Evolutionary conservation across 2,888 invertebrate species (phyloP).

Genomic region (Andrena haemorrhoa): DNA sequence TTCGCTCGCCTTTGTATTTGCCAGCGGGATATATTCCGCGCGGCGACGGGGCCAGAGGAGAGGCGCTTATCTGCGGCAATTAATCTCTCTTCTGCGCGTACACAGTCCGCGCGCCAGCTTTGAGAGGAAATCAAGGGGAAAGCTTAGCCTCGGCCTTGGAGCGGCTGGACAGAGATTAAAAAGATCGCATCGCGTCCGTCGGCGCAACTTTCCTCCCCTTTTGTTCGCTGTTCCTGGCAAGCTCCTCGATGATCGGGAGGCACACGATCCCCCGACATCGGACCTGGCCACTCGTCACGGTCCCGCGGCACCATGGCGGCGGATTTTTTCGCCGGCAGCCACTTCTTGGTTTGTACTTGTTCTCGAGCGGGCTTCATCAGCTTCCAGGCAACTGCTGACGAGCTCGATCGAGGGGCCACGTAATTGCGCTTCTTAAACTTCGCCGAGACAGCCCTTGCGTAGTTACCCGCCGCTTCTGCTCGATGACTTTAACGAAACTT

Average conservation of each 20-base stretch:
- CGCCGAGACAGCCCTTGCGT: conserved; percentile 9
- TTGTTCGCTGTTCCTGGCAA: conserved; percentile 19
- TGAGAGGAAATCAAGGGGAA: conserved; percentile 16
- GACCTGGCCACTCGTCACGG: background rate
- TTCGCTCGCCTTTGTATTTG: conserved; percentile 21
- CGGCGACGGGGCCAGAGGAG: background rate
- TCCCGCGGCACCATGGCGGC: background rate
- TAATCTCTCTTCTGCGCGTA: conserved; percentile 47
- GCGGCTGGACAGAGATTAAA: conserved; percentile 43
- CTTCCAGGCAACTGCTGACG: background rate
- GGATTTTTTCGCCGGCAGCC: conserved; percentile 19
- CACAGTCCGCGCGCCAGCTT: conserved; percentile 13
- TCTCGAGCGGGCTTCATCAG: conserved; percentile 16
- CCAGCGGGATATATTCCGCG: conserved; percentile 27
- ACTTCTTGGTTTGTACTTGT: conserved; percentile 15
- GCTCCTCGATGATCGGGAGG: conserved; percentile 23
- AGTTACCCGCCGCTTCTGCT: conserved; percentile 22
- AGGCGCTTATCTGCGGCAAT: conserved; percentile 51
- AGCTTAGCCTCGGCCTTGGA: conserved; percentile 18
- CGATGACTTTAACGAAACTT: conserved; percentile 20
- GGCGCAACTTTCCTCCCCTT: conserved; percentile 29
- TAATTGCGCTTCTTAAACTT: conserved; percentile 48
- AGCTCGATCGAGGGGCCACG: conserved; percentile 29
- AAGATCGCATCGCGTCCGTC: conserved; percentile 41
- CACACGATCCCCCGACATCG: conserved; percentile 23